These are phyloP conservation scores for Aplochiton taeniatus DNA, from an alignment of 2,797 vertebrate genomes.

Conservation along the genomic window DNA sequence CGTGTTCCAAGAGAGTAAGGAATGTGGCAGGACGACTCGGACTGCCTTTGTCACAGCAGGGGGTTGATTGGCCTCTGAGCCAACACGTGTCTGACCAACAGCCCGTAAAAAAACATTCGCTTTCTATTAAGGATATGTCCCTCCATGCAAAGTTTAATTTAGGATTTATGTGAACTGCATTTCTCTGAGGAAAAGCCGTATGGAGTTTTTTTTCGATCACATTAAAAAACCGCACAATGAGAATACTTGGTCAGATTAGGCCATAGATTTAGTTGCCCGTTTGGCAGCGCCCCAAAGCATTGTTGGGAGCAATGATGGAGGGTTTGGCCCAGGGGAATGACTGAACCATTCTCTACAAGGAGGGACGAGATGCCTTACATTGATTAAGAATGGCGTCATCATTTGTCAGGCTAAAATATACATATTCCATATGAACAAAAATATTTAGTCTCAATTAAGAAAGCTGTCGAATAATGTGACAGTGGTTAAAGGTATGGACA, in stretches of 20 bases:
- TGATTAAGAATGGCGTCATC: too few species aligned
- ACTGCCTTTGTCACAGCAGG: not conserved
- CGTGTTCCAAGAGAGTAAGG: not conserved
- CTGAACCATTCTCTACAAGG: not conserved
- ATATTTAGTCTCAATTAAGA: too few species aligned
- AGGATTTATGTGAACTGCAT: too few species aligned
- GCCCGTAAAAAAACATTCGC: not conserved
- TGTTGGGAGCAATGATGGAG: not conserved
- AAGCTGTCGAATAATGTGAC: too few species aligned
- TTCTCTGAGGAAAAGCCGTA: too few species aligned
- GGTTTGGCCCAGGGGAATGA: not conserved
- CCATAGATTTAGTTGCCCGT: conserved; percentile 3
- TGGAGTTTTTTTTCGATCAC: too few species aligned
- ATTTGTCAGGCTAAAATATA: too few species aligned
- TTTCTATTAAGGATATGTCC: too few species aligned
- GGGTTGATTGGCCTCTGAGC: not conserved
- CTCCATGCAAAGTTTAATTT: too few species aligned
- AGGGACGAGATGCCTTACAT: not conserved
- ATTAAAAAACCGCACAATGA: not conserved
- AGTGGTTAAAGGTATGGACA: too few species aligned
- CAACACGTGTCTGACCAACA: not conserved
- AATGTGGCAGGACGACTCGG: conserved; percentile 7
- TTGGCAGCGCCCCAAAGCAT: conserved; percentile 3
- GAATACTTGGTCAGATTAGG: conserved; percentile 9
- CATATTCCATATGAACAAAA: too few species aligned